Evolutionary conservation across 1,140 invertebrate species (phyloP).

Genomic region (Calycopis cecrops): DNA sequence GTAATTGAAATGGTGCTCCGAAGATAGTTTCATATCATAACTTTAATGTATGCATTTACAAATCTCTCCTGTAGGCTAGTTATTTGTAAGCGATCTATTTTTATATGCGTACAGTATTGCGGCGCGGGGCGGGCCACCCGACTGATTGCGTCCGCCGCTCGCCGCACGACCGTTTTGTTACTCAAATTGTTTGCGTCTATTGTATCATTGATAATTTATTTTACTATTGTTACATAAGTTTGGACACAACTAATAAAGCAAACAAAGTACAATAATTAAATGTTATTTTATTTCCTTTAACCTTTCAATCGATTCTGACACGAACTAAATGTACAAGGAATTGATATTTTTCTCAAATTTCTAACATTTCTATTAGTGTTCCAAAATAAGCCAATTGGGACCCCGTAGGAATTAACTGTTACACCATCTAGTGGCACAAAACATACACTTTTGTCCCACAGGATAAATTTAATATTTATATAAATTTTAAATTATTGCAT

Average conservation of each 20-base stretch:
- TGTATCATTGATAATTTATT: conserved; percentile 41
- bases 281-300: conserved; percentile 13
- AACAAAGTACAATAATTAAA: conserved; percentile 26
- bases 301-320: background rate
- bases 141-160: conserved; percentile 23
- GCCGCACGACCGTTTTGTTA: conserved; percentile 24
- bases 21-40: conserved; percentile 67
- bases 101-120: conserved; percentile 46
- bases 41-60: conserved; percentile 57
- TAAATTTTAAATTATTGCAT: no score
- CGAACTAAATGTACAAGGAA: no score
- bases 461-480: no score
- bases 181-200: conserved; percentile 30
- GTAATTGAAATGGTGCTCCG: conserved; percentile 59
- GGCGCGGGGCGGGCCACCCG: conserved; percentile 21
- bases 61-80: conserved; percentile 52
- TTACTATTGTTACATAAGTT: conserved; percentile 50
- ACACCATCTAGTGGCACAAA: no score
- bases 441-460: no score
- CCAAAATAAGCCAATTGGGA: no score
- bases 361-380: no score
- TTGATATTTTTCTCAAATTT: no score
- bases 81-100: conserved; percentile 56
- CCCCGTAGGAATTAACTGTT: no score
- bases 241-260: conserved; percentile 55